phyloP scores from a whole-genome alignment of 2,888 invertebrate species.

The Julus scanicus region DNA sequence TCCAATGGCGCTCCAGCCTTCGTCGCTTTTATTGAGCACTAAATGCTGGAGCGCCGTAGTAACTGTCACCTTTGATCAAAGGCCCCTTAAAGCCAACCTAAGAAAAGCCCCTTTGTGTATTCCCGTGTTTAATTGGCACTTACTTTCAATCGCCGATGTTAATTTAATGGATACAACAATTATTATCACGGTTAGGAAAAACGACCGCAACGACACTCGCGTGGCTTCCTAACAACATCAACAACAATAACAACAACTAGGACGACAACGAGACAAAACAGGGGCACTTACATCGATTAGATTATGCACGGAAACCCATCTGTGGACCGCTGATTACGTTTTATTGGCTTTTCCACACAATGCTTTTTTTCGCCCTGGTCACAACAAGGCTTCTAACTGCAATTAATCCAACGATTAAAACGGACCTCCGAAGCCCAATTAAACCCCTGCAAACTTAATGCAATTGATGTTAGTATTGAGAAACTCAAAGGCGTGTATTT shows the following conservation, averaged over 20 bases:
- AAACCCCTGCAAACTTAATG: too few species aligned
- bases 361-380: background rate
- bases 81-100: background rate
- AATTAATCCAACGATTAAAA: too few species aligned
- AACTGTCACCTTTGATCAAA: slow-evolving; percentile 22
- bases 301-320: slow-evolving; percentile 9
- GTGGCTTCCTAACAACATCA: background rate
- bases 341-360: background rate
- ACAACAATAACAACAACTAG: background rate
- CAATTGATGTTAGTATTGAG: too few species aligned
- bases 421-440: too few species aligned
- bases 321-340: background rate
- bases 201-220: slow-evolving; percentile 29
- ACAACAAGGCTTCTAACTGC: too few species aligned
- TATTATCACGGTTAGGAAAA: slow-evolving; percentile 44
- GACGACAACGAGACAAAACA: background rate
- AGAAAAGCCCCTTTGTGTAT: slow-evolving; percentile 22
- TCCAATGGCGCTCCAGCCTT: background rate
- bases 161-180: slow-evolving; percentile 41
- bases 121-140: slow-evolving; percentile 34
- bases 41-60: slow-evolving; percentile 21
- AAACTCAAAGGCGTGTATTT: too few species aligned
- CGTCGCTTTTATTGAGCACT: background rate
- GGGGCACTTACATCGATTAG: background rate
- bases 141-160: slow-evolving; percentile 41